These are phyloP conservation scores for Poeciliopsis retropinna DNA, from an alignment of 2,113 vertebrate species.

Conservation along the genomic window DNA sequence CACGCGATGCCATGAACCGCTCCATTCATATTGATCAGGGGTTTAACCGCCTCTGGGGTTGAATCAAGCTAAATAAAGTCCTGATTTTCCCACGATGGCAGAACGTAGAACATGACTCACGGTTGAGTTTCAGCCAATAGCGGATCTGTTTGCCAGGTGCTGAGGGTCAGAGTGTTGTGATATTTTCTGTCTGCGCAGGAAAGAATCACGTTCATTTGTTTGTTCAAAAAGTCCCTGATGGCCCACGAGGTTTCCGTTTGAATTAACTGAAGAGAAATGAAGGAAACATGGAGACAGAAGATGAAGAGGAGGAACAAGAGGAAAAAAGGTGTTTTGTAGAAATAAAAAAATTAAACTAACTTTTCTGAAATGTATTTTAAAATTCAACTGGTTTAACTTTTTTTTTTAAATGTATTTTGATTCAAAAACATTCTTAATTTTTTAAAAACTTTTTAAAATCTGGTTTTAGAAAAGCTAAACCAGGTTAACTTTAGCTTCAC, in stretches of 20 bases:
- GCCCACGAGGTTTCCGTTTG: constrained; percentile 9
- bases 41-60: constrained; percentile 15
- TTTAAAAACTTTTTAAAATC: no score
- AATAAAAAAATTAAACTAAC: background rate
- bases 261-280: constrained; percentile 7
- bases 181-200: constrained; percentile 16
- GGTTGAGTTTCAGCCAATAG: constrained; percentile 25
- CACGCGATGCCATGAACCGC: constrained; percentile 10
- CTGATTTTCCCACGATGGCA: constrained; percentile 3
- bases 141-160: constrained; percentile 42
- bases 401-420: no score
- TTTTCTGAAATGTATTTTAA: no score
- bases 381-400: no score
- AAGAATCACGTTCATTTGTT: constrained; percentile 36
- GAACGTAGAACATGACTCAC: constrained; percentile 47
- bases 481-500: no score
- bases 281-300: background rate
- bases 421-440: no score
- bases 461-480: no score
- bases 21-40: constrained; percentile 43
- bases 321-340: constrained; percentile 4
- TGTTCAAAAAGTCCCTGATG: constrained; percentile 21
- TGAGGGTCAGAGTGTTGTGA: constrained; percentile 1
- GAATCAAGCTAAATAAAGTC: constrained; percentile 28
- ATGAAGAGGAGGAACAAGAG: constrained; percentile 6